phyloP scores from a whole-genome alignment of 1,140 invertebrate genomes.

The Microplitis demolitor region DNA sequence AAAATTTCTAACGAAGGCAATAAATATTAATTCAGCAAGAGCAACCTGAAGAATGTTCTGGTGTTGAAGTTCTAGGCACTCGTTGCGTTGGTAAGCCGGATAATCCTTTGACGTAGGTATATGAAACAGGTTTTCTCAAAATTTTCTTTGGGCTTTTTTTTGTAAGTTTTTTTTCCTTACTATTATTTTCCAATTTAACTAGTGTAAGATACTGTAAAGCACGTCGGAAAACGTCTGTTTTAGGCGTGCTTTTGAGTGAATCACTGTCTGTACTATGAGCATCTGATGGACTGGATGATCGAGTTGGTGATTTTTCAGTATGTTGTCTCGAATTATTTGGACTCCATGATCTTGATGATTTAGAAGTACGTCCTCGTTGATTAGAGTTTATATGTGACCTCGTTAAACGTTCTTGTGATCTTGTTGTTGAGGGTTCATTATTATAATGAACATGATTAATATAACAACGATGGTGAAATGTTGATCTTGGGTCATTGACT shows the following conservation, averaged over 20 bases:
- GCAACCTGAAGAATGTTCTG: too few relatives aligned
- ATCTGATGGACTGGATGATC: slow-evolving; percentile 50
- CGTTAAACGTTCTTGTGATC: slow-evolving; percentile 42
- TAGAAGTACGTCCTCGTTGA: slow-evolving; percentile 32
- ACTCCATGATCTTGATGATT: slow-evolving; percentile 52
- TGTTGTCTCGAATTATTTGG: slow-evolving; percentile 32
- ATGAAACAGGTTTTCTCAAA: slow-evolving; percentile 73
- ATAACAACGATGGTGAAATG: slow-evolving; percentile 37
- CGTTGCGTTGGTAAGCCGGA: slow-evolving; percentile 80
- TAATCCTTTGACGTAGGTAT: slow-evolving; percentile 77
- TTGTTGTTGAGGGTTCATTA: slow-evolving; percentile 23
- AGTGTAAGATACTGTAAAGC: slow-evolving; percentile 68
- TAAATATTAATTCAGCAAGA: too few relatives aligned
- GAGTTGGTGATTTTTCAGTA: slow-evolving; percentile 36
- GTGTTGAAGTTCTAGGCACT: slow-evolving; percentile 64
- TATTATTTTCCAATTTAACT: neutral
- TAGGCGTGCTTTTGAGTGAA: slow-evolving; percentile 64
- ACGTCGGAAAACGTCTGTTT: slow-evolving; percentile 69
- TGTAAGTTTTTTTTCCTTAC: slow-evolving; percentile 46
- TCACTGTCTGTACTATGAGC: slow-evolving; percentile 60
- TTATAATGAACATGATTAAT: slow-evolving; percentile 33
- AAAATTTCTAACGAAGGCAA: too few relatives aligned
- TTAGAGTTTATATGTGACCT: slow-evolving; percentile 29
- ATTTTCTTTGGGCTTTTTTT: slow-evolving; percentile 72
- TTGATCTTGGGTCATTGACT: slow-evolving; percentile 41